Evolutionary conservation across 2,113 vertebrate genomes (phyloP), one percentile per base, ranked within the genome.

Genomic region (Aptenodytes forsteri): DNA sequence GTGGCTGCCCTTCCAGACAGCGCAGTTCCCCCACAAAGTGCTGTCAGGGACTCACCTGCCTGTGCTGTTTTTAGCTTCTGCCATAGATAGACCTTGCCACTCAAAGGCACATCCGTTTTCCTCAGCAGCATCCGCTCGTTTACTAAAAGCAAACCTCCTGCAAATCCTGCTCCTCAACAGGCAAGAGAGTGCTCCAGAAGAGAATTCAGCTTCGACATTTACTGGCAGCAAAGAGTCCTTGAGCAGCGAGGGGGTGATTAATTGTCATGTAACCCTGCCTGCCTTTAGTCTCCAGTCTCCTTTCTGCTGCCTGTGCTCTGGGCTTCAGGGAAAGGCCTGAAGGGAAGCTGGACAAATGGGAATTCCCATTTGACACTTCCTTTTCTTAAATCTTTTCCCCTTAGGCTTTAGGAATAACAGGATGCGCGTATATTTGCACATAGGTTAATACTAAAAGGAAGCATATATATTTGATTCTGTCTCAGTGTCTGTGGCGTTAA

Each of bases 11-110:
- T 72, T 44, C 10, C 16, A 29, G 65, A 22, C 64, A 83, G 16
- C 0, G 0, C 4, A 15, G 13, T 27, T 67, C 25, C 83, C 32
- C 27, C 64, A 19, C 2, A 0, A 4, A 36, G 18, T 58, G 40
- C 66, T 83, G 5, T 16, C 50, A 44, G 54, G 64, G 36, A n/a
- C 40, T 87, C 81, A 75, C 64, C 72, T 83, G 64, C 55, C 64
- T 17, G 16, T 32, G 76, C 69, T 81, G 64, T 7, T 71, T 94
- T 89, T 84, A 82, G 29, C 77, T 89, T 73, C 50, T 87, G 46
- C 80, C 78, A 2, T 71, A 78, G 38, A 83, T n/a, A 62, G 76
- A 62, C 13, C 20, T 20, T 42, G 26, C 46, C 16, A 46, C 56
- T 89, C 72, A 84, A 87, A 46, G 8, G 56, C 61, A 87, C 3